These are phyloP conservation scores for Chaetophractus vellerosus DNA, from an alignment of 2,797 vertebrate species.

Conservation along the genomic window DNA sequence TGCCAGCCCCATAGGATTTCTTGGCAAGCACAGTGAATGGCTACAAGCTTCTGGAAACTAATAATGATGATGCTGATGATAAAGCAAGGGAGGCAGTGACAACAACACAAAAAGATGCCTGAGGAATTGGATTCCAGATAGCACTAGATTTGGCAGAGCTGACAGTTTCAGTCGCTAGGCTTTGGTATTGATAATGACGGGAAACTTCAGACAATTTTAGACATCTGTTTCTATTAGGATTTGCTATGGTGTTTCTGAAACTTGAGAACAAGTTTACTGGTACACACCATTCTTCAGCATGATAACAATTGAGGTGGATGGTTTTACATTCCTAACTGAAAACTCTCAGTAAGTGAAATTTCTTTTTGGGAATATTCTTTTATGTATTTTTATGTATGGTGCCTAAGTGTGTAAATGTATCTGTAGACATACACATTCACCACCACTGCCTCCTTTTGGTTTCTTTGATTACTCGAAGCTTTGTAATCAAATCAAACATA, in stretches of 20 bases:
- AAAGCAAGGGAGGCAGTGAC: conserved; percentile 77
- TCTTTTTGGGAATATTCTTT: conserved; percentile 86
- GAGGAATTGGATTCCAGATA: conserved; percentile 84
- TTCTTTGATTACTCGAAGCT: conserved; percentile 95
- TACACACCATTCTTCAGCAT: conserved; percentile 88
- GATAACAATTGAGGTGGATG: conserved; percentile 90
- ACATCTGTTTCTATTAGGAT: conserved; percentile 88
- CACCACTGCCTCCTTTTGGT: conserved; percentile 87
- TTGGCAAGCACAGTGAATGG: conserved; percentile 59
- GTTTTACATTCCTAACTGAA: conserved; percentile 89
- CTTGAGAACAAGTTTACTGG: conserved; percentile 91
- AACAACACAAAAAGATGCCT: conserved; percentile 76
- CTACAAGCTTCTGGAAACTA: conserved; percentile 80
- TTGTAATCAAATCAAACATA: conserved; percentile 96
- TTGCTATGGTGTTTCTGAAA: conserved; percentile 85
- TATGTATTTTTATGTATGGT: conserved; percentile 66
- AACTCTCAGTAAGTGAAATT: conserved; percentile 90
- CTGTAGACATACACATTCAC: conserved; percentile 42
- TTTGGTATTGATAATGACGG: conserved; percentile 87
- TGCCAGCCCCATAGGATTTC: conserved; percentile 86
- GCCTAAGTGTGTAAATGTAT: conserved; percentile 55
- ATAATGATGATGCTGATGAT: conserved; percentile 76
- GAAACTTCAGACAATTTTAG: conserved; percentile 87
- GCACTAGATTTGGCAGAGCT: conserved; percentile 80
- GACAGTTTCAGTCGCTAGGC: conserved; percentile 86